phyloP scores from a whole-genome alignment of 2,113 vertebrate genomes.

The Hippocampus barbouri region DNA sequence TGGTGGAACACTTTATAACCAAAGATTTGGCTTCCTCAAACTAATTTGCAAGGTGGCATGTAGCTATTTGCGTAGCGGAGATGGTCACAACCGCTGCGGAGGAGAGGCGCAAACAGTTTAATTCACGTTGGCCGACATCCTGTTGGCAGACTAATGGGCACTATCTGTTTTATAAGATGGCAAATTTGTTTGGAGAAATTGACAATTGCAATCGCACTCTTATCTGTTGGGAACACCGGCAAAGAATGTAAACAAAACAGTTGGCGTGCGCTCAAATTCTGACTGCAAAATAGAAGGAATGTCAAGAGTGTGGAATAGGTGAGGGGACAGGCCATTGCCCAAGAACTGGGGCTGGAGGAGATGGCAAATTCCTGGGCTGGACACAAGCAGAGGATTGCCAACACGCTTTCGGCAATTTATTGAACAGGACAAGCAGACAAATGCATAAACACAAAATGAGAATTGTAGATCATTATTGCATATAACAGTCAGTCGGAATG shows the following conservation, averaged over 20 bases:
- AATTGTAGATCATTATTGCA: too few species aligned
- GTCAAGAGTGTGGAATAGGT: neutral
- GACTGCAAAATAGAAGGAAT: neutral
- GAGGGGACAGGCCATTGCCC: neutral
- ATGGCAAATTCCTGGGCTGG: too few species aligned
- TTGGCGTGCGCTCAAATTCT: neutral
- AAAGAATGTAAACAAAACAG: neutral
- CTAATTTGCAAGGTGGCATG: constrained; percentile 2
- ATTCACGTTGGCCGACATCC: neutral
- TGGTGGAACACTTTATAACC: constrained; percentile 23
- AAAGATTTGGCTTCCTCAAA: neutral
- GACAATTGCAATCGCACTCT: neutral
- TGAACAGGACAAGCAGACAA: too few species aligned
- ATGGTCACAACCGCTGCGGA: constrained; percentile 1
- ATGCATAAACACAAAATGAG: too few species aligned
- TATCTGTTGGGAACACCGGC: neutral
- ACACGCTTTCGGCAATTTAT: too few species aligned
- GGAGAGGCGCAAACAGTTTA: neutral
- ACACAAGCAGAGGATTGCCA: too few species aligned
- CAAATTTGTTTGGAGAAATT: neutral
- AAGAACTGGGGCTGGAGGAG: too few species aligned
- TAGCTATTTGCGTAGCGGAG: constrained; percentile 3
- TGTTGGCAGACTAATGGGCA: too few species aligned
- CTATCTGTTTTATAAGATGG: neutral
- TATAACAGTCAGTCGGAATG: too few species aligned